Evolutionary conservation across 1,140 invertebrate species (phyloP).

Genomic region (Sitodiplosis mosellana): DNA sequence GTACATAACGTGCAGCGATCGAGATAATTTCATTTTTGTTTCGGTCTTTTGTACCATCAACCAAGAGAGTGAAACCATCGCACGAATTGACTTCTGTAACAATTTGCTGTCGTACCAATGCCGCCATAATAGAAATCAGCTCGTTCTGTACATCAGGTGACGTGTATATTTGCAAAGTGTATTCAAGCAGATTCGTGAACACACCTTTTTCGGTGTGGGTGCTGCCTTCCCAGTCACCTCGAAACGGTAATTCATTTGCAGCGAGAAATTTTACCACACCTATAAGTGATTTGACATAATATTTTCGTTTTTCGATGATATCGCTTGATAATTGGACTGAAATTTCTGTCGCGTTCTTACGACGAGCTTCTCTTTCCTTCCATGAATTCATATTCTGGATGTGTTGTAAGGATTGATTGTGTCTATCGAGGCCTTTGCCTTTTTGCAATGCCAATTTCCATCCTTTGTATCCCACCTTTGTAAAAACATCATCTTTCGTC

Average conservation of each 20-base stretch:
- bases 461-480: too few relatives aligned
- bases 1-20: background rate
- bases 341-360: too few relatives aligned
- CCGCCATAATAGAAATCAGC: background rate
- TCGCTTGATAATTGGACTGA: too few relatives aligned
- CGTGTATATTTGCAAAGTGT: background rate
- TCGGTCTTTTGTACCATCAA: too few relatives aligned
- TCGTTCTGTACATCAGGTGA: background rate
- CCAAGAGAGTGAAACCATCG: background rate
- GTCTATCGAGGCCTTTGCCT: too few relatives aligned
- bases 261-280: background rate
- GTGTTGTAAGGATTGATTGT: too few relatives aligned
- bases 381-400: too few relatives aligned
- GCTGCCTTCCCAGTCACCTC: background rate
- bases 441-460: too few relatives aligned
- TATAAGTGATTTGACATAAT: background rate
- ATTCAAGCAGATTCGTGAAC: background rate
- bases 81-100: background rate
- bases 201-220: background rate
- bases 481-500: too few relatives aligned
- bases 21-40: background rate
- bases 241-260: background rate
- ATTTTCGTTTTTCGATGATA: background rate
- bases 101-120: background rate
- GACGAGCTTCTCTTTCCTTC: too few relatives aligned